Evolutionary conservation across 2,113 vertebrate genomes (phyloP).

Genomic region (Carassius carassius): DNA sequence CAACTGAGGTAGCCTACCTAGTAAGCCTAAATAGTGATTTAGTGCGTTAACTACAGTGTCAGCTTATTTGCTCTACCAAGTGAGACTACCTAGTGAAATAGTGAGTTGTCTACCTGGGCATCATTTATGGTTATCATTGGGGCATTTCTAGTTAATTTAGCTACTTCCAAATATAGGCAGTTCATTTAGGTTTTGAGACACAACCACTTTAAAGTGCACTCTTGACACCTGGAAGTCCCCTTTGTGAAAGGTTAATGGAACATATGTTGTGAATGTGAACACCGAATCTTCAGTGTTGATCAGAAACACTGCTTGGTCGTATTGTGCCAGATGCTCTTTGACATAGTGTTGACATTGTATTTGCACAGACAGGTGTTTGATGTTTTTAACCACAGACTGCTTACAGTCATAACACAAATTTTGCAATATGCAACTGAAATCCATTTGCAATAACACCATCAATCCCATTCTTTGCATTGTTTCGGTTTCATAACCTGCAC

Average conservation of each 20-base stretch:
- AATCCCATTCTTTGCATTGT: background rate
- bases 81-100: background rate
- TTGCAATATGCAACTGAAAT: background rate
- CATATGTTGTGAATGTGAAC: constrained; percentile 59
- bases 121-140: background rate
- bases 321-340: constrained; percentile 6
- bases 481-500: background rate
- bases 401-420: background rate
- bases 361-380: background rate
- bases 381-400: constrained; percentile 1
- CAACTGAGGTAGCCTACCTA: background rate
- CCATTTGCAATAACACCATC: background rate
- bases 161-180: background rate
- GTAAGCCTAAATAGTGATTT: background rate
- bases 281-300: background rate
- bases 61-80: background rate
- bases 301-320: constrained; percentile 36
- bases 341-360: background rate
- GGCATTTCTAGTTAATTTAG: background rate
- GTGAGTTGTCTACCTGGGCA: background rate
- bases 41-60: background rate
- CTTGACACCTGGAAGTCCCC: background rate
- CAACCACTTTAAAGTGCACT: background rate
- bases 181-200: background rate
- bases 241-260: constrained; percentile 59